Evolutionary conservation across 1,140 invertebrate species (phyloP), one percentile per base, ranked within the genome.

Genomic region (Meloidogyne exigua): DNA sequence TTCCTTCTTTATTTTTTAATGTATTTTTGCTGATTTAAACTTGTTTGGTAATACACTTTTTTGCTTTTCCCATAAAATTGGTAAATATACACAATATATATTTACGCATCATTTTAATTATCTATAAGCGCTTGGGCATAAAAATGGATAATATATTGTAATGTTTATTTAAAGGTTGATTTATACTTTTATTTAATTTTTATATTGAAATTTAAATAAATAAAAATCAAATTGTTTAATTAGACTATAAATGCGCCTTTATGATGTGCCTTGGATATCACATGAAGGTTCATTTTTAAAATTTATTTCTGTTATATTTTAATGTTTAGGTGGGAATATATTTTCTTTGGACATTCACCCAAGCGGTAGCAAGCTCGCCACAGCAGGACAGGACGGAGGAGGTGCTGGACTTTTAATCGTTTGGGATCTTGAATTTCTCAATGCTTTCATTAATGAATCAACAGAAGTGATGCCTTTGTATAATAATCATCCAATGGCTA

Each of bases 331-430:
- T 36, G 75, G 75, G 1, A 57, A 67, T 28, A 71, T 76, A 10
- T 76, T 76, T 10, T 76, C 75, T 18, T 15, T 76, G 21, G 75
- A 76, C 62, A 69, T 76, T 63, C 75, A 76, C 21, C 49, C 75
- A 10, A 32, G 23, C 11, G 75, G 75, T 28, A 49, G 32, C 11
- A 76, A 76, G 28, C 26, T 76, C 4, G 75, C 75, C 11, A 76
- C 75, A 13, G 75, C 75, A 5, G 75, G 75, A 1, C 75, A 76
- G 65, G 75, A 76, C 64, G 32, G 42, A 36, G 39, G 62, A 15
- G 75, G 75, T 25, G 67, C 75, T 12, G 75, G 75, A 23, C 69
- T 76, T 44, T 62, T 76, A 36, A 36, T 76, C n/a, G 68, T 76
- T 23, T 76, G 75, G 75, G 66, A 68, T 26, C 39, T 76, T 39